These are phyloP conservation scores for Tapirus terrestris DNA, from an alignment of 2,113 vertebrate species.

Conservation along the genomic window DNA sequence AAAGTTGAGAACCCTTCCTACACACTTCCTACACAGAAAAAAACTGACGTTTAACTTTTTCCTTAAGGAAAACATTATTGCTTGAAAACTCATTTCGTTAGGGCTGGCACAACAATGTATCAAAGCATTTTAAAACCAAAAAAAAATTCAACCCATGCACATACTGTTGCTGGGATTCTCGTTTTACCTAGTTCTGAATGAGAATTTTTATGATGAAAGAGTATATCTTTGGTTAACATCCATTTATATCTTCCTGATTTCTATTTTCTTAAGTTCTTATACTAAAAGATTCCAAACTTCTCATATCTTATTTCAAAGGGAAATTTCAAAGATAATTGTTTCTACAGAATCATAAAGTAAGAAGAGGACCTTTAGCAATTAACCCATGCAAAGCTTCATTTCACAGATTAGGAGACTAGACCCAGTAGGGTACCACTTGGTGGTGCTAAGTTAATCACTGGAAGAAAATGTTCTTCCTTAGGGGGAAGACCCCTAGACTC, in stretches of 20 bases:
- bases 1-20: constrained; percentile 64
- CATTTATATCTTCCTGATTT: not conserved
- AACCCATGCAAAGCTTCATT: not conserved
- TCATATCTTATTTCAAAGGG: not conserved
- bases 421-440: not conserved
- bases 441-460: not conserved
- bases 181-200: not conserved
- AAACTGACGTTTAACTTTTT: not conserved
- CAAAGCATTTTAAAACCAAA: constrained; percentile 39
- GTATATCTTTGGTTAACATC: not conserved
- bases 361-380: not conserved
- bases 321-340: not conserved
- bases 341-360: not conserved
- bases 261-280: constrained; percentile 21
- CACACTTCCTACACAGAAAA: constrained; percentile 54
- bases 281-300: not conserved
- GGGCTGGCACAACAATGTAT: not conserved
- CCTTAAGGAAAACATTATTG: constrained; percentile 22
- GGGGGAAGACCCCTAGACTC: not conserved
- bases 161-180: not conserved
- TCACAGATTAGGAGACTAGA: not conserved
- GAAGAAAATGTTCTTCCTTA: not conserved
- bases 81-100: constrained; percentile 70
- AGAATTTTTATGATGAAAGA: not conserved
- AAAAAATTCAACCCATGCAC: not conserved